phyloP scores from a whole-genome alignment of 2,113 vertebrate species.

The Sphaerodactylus townsendi region DNA sequence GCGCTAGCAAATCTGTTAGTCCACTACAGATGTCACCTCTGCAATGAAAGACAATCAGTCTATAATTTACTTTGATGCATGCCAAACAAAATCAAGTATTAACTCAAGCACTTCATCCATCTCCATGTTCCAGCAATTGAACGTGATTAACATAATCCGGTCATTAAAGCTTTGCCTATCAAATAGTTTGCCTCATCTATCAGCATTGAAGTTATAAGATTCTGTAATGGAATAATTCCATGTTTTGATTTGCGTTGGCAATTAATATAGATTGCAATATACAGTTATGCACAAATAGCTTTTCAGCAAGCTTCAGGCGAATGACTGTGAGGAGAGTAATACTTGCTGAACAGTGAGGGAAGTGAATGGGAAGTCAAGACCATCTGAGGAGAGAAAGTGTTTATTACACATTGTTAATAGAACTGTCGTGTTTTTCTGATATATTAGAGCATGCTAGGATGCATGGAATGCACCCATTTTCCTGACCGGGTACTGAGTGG shows the following conservation, averaged over 20 bases:
- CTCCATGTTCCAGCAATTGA: conserved; percentile 12
- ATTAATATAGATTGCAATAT: conserved; percentile 23
- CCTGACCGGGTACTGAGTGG: too few species aligned
- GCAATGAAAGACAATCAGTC: conserved; percentile 54
- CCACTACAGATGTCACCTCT: conserved; percentile 15
- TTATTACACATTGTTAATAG: neutral
- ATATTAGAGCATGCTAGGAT: neutral
- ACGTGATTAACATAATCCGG: neutral
- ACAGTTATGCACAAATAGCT: neutral
- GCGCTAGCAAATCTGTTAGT: conserved; percentile 31
- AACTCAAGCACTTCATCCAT: conserved; percentile 29
- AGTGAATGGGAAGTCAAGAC: neutral
- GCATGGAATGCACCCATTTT: too few species aligned
- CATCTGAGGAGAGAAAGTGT: neutral
- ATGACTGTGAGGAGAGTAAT: neutral
- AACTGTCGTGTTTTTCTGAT: neutral
- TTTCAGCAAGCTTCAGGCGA: neutral
- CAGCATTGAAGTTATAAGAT: neutral
- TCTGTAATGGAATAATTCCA: conserved; percentile 15
- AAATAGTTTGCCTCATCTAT: neutral
- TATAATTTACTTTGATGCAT: conserved; percentile 50
- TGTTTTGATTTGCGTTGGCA: conserved; percentile 14
- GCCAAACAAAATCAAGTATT: conserved; percentile 33
- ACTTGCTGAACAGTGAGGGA: neutral
- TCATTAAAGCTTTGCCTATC: conserved; percentile 15